A percentile compares a stretch with the other conserved stretches of the same genome.
Conservation (phyloP, 2,888 invertebrate genomes). For the Acanthosepion pharaonis region DNA sequence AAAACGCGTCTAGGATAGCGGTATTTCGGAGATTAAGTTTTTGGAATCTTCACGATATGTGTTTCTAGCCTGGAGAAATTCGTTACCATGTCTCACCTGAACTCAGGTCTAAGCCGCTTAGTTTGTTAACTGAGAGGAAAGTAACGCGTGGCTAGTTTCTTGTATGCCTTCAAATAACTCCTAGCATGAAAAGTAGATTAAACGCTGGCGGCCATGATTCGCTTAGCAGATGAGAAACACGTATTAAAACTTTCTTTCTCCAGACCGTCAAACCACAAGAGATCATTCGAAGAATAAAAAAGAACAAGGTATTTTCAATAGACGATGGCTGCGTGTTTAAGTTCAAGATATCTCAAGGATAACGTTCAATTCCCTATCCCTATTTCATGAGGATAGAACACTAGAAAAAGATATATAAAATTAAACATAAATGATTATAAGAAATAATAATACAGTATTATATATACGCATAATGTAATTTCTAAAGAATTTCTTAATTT, state of each 20-base stretch:
- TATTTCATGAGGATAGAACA: too few relatives aligned
- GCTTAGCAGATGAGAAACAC: neutral
- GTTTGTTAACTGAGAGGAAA: neutral
- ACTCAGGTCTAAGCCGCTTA: neutral
- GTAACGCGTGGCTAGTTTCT: slow-evolving; percentile 18
- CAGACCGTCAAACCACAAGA: neutral
- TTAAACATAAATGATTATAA: too few relatives aligned
- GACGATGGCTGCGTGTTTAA: too few relatives aligned
- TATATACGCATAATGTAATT: too few relatives aligned
- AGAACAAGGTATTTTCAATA: too few relatives aligned
- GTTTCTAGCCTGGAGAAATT: neutral
- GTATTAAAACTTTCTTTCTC: neutral
- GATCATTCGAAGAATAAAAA: too few relatives aligned
- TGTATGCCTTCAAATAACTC: neutral
- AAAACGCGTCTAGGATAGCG: neutral
- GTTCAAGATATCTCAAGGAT: too few relatives aligned
- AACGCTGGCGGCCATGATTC: neutral
- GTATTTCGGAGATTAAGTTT: neutral
- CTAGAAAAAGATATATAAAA: too few relatives aligned
- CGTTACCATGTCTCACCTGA: slow-evolving; percentile 6
- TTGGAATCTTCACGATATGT: neutral
- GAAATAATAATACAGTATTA: too few relatives aligned
- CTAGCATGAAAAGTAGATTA: neutral
- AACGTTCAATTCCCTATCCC: too few relatives aligned
- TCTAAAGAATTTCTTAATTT: too few relatives aligned